Evolutionary conservation across 2,888 invertebrate genomes (phyloP).

Genomic region (Mesorhabditis spiculigera): DNA sequence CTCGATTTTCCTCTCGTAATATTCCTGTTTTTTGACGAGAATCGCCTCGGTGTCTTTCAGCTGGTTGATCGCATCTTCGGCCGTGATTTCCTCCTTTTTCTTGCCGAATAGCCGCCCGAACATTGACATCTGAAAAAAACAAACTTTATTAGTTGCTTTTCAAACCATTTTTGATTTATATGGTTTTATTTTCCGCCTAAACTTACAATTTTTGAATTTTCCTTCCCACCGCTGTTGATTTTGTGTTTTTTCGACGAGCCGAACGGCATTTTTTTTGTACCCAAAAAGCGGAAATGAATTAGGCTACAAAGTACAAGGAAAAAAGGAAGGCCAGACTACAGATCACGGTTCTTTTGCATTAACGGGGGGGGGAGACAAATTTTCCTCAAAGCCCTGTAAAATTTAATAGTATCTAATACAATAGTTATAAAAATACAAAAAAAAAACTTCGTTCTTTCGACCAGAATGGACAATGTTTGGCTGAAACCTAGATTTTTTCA

Average conservation of each 20-base stretch:
- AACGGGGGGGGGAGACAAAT: too few species aligned
- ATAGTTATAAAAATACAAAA: too few species aligned
- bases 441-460: too few species aligned
- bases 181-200: not conserved
- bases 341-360: too few species aligned
- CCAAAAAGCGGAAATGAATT: not conserved
- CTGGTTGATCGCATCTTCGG: slow-evolving; percentile 36
- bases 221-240: slow-evolving; percentile 1
- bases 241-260: not conserved
- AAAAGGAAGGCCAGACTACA: too few species aligned
- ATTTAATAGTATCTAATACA: too few species aligned
- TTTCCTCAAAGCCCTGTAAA: too few species aligned
- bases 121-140: not conserved
- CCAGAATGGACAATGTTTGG: too few species aligned
- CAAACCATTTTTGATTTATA: not conserved
- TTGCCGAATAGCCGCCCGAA: slow-evolving; percentile 14
- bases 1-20: slow-evolving; percentile 33
- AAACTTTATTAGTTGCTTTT: not conserved
- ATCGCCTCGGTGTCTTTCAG: slow-evolving; percentile 37
- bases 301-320: too few species aligned
- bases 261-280: not conserved
- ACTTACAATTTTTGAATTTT: not conserved
- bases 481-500: too few species aligned
- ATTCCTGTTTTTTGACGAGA: slow-evolving; percentile 34
- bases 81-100: slow-evolving; percentile 25